These are phyloP conservation scores for Eupithecia centaureata DNA, from an alignment of 2,888 invertebrate species.

Conservation along the genomic window DNA sequence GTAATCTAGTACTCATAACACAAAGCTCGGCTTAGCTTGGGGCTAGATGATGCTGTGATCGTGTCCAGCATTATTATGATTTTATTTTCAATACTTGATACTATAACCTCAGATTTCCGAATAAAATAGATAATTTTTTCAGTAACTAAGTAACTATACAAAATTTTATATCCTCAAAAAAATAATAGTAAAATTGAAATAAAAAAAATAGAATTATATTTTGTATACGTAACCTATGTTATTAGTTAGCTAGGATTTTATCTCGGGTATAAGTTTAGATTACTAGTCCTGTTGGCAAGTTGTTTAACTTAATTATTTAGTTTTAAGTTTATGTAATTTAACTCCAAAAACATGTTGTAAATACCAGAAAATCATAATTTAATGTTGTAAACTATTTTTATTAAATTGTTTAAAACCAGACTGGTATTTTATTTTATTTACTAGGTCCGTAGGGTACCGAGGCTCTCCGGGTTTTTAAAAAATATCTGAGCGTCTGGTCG, in stretches of 20 bases:
- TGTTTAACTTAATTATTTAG: not conserved
- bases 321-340: not conserved
- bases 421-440: not conserved
- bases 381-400: not conserved
- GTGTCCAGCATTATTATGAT: not conserved
- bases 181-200: too few relatives aligned
- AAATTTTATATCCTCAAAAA: too few relatives aligned
- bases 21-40: too few relatives aligned
- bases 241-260: not conserved
- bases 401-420: not conserved
- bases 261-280: conserved; percentile 2
- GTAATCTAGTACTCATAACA: too few relatives aligned
- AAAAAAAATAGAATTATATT: too few relatives aligned
- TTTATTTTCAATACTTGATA: not conserved
- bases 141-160: too few relatives aligned
- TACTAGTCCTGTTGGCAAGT: not conserved
- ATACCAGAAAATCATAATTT: not conserved
- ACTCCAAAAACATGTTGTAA: conserved; percentile 2
- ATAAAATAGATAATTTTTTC: too few relatives aligned
- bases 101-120: not conserved
- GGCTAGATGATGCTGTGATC: too few relatives aligned
- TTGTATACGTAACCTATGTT: too few relatives aligned
- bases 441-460: too few relatives aligned
- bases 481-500: too few relatives aligned
- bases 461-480: too few relatives aligned